Conservation (phyloP, 2,888 invertebrate genomes). For the Quadriops clusia region DNA sequence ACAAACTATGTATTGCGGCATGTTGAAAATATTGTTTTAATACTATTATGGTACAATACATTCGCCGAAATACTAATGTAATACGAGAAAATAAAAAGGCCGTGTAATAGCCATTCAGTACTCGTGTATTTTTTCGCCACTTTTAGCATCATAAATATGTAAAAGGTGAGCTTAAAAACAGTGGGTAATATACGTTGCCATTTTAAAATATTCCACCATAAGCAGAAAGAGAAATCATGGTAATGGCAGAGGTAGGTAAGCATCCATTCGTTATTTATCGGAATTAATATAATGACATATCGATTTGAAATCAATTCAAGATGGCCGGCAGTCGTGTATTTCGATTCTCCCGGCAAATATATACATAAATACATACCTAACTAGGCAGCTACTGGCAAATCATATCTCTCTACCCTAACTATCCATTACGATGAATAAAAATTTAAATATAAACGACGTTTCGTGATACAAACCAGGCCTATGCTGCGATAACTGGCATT, state of each 20-base stretch:
- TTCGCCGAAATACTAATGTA: no score
- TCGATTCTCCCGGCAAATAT: constrained; percentile 27
- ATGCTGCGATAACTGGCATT: constrained; percentile 18
- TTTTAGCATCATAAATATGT: constrained; percentile 22
- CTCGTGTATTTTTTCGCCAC: constrained; percentile 13
- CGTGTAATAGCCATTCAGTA: constrained; percentile 18
- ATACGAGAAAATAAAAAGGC: constrained; percentile 21
- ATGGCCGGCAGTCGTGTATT: constrained; percentile 28
- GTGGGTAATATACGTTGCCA: constrained; percentile 18
- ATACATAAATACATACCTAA: constrained; percentile 31
- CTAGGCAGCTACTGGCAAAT: constrained; percentile 29
- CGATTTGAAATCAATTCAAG: constrained; percentile 32
- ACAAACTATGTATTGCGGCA: no score
- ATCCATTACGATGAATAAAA: constrained; percentile 26
- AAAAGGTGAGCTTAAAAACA: constrained; percentile 18
- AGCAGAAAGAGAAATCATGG: constrained; percentile 20
- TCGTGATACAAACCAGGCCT: constrained; percentile 25
- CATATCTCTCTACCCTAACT: constrained; percentile 26
- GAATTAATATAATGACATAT: constrained; percentile 35
- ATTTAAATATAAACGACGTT: constrained; percentile 29
- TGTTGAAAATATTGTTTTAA: no score
- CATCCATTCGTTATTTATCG: constrained; percentile 25
- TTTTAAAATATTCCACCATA: constrained; percentile 16
- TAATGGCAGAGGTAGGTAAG: constrained; percentile 20
- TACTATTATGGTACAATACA: no score